phyloP scores from a whole-genome alignment of 1,140 invertebrate species.

The Bombus haemorrhoidalis region DNA sequence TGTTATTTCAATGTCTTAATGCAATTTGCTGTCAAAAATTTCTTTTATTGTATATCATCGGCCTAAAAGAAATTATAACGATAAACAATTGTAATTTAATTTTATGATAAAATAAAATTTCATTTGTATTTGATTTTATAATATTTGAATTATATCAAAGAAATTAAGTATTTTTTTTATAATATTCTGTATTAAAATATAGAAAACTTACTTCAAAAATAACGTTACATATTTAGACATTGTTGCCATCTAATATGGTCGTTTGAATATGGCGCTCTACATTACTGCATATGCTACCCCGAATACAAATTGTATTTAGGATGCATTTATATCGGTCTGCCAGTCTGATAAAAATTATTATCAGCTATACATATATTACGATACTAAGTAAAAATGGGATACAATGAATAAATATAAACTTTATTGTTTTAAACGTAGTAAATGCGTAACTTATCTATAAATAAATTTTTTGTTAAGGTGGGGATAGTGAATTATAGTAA shows the following conservation, averaged over 20 bases:
- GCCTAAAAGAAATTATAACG: too few relatives aligned
- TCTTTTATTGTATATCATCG: background rate
- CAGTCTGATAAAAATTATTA: conserved; percentile 5
- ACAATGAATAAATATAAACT: background rate
- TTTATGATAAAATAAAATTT: background rate
- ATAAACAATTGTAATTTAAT: background rate
- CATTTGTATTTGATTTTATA: background rate
- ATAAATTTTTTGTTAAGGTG: background rate
- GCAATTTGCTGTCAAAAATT: background rate
- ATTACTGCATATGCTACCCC: background rate
- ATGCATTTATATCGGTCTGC: background rate
- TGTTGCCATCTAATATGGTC: background rate
- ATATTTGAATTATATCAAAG: too few relatives aligned
- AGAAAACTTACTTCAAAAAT: background rate
- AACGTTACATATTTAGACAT: background rate
- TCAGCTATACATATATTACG: background rate
- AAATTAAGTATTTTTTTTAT: background rate
- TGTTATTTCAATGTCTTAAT: background rate
- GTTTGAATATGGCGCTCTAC: conserved; percentile 25
- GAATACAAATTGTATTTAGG: background rate
- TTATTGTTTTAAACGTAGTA: conserved; percentile 12
- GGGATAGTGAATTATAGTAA: background rate
- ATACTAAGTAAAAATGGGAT: background rate
- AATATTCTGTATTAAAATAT: background rate
- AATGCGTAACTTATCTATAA: conserved; percentile 13